These are phyloP conservation scores for Erpetoichthys calabaricus DNA, from an alignment of 2,797 vertebrate species.

Conservation along the genomic window DNA sequence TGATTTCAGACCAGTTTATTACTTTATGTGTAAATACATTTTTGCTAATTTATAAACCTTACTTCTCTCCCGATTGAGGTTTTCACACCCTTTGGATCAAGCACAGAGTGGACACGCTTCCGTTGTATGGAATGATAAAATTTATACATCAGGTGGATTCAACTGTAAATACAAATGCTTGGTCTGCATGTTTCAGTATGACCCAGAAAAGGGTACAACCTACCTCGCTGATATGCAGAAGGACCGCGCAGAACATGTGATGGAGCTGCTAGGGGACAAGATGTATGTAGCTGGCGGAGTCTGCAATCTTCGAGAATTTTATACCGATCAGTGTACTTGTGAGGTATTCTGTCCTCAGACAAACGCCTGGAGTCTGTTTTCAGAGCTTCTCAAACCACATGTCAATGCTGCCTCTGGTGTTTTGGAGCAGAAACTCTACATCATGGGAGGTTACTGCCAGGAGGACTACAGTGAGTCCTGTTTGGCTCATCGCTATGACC, in stretches of 20 bases:
- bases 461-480: constrained; percentile 48
- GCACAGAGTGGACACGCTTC: constrained; percentile 44
- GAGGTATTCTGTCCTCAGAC: constrained; percentile 37
- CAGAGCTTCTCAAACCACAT: constrained; percentile 35
- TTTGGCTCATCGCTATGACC: constrained; percentile 46
- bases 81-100: constrained; percentile 35
- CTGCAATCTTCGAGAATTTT: constrained; percentile 27
- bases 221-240: constrained; percentile 41
- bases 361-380: constrained; percentile 34
- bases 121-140: constrained; percentile 21
- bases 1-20: neutral
- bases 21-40: too few species aligned
- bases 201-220: constrained; percentile 38
- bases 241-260: constrained; percentile 52
- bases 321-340: constrained; percentile 44
- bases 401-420: constrained; percentile 45
- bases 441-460: constrained; percentile 53
- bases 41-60: neutral
- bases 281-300: constrained; percentile 37
- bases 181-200: constrained; percentile 44
- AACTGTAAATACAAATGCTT: constrained; percentile 45
- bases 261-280: constrained; percentile 37
- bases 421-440: constrained; percentile 47
- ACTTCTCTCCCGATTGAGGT: constrained; percentile 23
- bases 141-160: constrained; percentile 56